phyloP scores from a whole-genome alignment of 2,888 invertebrate species.

The Amiota mariae region DNA sequence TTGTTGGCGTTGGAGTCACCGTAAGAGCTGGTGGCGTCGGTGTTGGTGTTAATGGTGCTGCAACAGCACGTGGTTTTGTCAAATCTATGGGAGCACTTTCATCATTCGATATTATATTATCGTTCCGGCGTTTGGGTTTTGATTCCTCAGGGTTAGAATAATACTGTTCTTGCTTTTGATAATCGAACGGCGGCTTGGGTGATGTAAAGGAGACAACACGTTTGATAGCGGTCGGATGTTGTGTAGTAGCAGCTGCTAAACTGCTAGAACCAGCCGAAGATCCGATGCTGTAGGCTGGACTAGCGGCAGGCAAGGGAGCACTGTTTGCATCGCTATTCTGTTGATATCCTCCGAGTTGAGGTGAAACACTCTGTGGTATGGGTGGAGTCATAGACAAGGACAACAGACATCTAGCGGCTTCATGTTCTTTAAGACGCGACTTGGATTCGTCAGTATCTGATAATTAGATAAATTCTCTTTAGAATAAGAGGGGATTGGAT shows the following conservation, averaged over 20 bases:
- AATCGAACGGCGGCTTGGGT: conserved; percentile 73
- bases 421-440: conserved; percentile 85
- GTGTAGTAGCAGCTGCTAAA: conserved; percentile 40
- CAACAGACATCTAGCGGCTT: conserved; percentile 87
- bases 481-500: too few relatives aligned
- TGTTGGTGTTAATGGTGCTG: background rate
- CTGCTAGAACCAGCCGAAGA: conserved; percentile 46
- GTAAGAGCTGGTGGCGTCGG: conserved; percentile 10
- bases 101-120: conserved; percentile 51
- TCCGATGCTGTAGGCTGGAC: conserved; percentile 53
- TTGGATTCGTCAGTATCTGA: conserved; percentile 80
- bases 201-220: conserved; percentile 71
- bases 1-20: conserved; percentile 24
- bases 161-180: conserved; percentile 73
- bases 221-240: conserved; percentile 46
- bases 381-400: conserved; percentile 80
- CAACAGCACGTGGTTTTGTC: conserved; percentile 68
- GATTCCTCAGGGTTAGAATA: conserved; percentile 73
- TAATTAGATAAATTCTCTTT: conserved; percentile 44
- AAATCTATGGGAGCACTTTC: conserved; percentile 72
- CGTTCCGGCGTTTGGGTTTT: conserved; percentile 60
- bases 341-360: conserved; percentile 48
- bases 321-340: conserved; percentile 22
- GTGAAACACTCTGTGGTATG: conserved; percentile 70
- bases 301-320: conserved; percentile 46